Percentiles rank a stretch among this genome's conserved stretches.
phyloP scores from a whole-genome alignment of 2,888 invertebrate genomes.

The Melanostoma scalare region DNA sequence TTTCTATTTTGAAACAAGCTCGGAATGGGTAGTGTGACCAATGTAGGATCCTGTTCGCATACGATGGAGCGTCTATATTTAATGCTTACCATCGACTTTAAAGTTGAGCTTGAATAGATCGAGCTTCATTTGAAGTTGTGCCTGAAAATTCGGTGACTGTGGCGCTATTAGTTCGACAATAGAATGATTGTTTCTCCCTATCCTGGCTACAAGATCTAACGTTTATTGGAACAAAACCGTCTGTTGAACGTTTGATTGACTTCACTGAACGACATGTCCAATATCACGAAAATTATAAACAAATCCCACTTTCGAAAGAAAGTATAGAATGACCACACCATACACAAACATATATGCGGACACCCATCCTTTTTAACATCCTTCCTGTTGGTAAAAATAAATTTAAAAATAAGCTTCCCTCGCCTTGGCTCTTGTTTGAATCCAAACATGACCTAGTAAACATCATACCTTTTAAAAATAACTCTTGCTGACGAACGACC shows the following conservation, averaged over 20 bases:
- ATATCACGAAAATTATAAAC: background rate
- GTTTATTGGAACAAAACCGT: too few species aligned
- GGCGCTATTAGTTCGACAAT: too few species aligned
- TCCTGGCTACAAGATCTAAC: too few species aligned
- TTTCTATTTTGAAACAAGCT: constrained; percentile 3
- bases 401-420: constrained; percentile 5
- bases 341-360: background rate
- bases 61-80: background rate
- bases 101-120: too few species aligned
- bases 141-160: too few species aligned
- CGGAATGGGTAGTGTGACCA: background rate
- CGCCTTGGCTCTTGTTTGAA: constrained; percentile 7
- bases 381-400: constrained; percentile 5
- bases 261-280: too few species aligned
- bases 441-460: constrained; percentile 38
- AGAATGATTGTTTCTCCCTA: too few species aligned
- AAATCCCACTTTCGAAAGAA: too few species aligned
- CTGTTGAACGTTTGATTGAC: too few species aligned
- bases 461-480: constrained; percentile 13
- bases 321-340: background rate
- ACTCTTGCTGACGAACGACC: constrained; percentile 21
- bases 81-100: background rate
- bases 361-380: constrained; percentile 9
- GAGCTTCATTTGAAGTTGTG: too few species aligned
- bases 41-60: background rate